A percentile compares a stretch with the other conserved stretches of the same genome.
These are phyloP conservation scores for Trichechus manatus DNA, from an alignment of 2,113 vertebrate species.

Conservation along the genomic window DNA sequence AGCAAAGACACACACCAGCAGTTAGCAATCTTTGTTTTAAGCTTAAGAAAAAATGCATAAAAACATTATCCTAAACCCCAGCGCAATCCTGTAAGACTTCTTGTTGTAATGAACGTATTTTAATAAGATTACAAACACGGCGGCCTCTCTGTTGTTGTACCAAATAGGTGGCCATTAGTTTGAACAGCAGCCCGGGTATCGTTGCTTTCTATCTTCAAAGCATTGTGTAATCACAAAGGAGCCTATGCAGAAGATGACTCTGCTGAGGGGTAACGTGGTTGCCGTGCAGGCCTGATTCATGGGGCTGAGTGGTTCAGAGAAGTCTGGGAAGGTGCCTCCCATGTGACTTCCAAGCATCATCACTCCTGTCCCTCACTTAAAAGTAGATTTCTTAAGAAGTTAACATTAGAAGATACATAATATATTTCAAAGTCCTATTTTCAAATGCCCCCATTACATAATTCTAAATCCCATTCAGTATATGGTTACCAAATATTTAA, in stretches of 20 bases:
- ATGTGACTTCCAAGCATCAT: background rate
- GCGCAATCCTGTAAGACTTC: background rate
- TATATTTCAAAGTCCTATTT: slow-evolving; percentile 28
- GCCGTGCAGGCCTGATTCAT: background rate
- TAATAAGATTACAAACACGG: slow-evolving; percentile 12
- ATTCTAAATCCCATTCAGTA: background rate
- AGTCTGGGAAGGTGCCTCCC: background rate
- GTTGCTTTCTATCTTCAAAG: background rate
- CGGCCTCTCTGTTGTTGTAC: background rate
- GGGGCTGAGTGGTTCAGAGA: background rate
- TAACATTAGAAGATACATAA: background rate
- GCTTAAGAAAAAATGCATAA: background rate
- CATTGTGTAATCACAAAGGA: background rate
- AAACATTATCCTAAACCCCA: background rate
- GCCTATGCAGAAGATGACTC: background rate
- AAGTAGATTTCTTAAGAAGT: slow-evolving; percentile 24
- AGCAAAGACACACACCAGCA: background rate
- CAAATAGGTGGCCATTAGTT: background rate
- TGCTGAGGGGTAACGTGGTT: background rate
- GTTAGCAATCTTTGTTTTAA: background rate
- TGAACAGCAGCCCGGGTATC: background rate
- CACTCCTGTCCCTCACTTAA: background rate
- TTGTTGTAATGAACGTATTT: background rate
- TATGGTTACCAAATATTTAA: slow-evolving; percentile 54
- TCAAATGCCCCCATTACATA: background rate